Evolutionary conservation across 2,797 vertebrate species (phyloP).

Genomic region (Rhynchotus rufescens): DNA sequence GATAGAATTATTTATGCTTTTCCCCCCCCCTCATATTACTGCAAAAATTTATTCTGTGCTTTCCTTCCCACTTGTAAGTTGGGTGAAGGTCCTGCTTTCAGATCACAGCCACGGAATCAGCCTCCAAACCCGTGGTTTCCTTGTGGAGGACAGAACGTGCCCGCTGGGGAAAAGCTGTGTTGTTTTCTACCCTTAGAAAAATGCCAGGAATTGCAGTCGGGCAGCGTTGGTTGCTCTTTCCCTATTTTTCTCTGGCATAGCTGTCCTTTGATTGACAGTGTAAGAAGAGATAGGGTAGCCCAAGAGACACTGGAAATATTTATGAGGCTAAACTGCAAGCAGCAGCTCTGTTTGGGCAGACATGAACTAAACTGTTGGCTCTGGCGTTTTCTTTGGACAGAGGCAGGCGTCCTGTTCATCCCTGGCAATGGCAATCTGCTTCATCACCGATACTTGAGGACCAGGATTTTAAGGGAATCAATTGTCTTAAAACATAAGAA

Average conservation of each 20-base stretch:
- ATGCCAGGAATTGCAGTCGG: background rate
- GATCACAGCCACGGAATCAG: background rate
- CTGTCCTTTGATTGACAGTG: background rate
- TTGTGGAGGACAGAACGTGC: background rate
- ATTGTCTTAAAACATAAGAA: background rate
- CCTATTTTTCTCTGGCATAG: background rate
- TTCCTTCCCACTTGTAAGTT: background rate
- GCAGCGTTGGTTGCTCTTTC: background rate
- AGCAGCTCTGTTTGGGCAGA: background rate
- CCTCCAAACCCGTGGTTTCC: background rate
- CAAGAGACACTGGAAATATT: conserved; percentile 2
- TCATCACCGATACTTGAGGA: background rate
- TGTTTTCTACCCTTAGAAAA: background rate
- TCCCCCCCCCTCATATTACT: background rate
- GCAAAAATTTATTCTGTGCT: background rate
- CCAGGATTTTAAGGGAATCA: background rate
- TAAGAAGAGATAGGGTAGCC: background rate
- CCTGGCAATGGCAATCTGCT: background rate
- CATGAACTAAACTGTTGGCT: background rate
- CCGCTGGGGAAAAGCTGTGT: accelerated
- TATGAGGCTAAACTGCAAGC: background rate
- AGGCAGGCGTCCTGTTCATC: background rate
- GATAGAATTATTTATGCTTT: background rate
- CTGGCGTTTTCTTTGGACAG: background rate
- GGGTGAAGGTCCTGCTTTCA: background rate